Percentiles rank a stretch among this genome's conserved stretches.
phyloP scores from a whole-genome alignment of 2,113 vertebrate genomes.

The Procavia capensis region DNA sequence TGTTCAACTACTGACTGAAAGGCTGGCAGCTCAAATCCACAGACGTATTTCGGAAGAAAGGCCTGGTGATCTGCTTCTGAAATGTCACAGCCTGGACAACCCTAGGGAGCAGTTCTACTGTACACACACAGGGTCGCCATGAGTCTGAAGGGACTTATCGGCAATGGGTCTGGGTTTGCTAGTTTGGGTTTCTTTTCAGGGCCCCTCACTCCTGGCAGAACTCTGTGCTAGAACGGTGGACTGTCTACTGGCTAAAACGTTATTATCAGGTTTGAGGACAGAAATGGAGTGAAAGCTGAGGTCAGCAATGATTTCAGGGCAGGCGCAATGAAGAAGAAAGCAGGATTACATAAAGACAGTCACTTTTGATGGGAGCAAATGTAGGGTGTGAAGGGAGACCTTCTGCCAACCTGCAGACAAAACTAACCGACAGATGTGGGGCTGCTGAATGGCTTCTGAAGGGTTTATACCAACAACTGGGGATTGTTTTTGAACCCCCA shows the following conservation, averaged over 20 bases:
- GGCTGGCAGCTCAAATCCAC: too few species aligned
- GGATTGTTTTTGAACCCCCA: too few species aligned
- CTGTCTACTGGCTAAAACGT: neutral
- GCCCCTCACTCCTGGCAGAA: neutral
- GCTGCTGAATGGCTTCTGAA: rapidly evolving
- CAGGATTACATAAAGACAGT: rapidly evolving
- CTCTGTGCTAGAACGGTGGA: neutral
- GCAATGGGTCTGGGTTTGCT: too few species aligned
- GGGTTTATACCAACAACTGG: neutral
- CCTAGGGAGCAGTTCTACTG: too few species aligned
- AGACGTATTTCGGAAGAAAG: too few species aligned
- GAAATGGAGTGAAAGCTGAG: neutral
- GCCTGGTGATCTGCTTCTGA: too few species aligned
- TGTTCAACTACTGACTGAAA: neutral
- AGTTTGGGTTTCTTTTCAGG: neutral
- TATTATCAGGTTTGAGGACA: neutral
- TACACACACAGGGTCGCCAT: too few species aligned
- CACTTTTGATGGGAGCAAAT: neutral
- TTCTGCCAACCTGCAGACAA: neutral
- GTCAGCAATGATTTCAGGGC: neutral
- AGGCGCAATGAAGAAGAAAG: neutral
- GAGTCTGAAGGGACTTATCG: too few species aligned
- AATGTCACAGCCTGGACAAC: too few species aligned
- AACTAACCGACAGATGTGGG: rapidly evolving
- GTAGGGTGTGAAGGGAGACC: neutral